Percentiles rank a stretch among this genome's conserved stretches.
phyloP scores from a whole-genome alignment of 92 coral and sea anemone genomes.

The Epizoanthus illoricatus region DNA sequence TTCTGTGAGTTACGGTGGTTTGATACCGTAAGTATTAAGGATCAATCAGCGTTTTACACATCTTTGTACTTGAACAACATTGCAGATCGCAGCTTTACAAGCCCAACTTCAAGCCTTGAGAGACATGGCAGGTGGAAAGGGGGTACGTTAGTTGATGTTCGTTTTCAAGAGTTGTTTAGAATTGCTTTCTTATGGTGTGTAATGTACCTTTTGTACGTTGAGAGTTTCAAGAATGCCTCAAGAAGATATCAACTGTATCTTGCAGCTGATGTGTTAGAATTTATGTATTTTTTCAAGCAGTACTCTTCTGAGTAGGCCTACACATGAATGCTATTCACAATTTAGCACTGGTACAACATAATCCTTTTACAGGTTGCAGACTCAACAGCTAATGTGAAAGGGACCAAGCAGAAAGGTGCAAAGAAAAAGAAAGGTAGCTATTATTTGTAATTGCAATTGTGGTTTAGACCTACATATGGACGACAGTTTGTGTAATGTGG shows the following conservation, averaged over 20 bases:
- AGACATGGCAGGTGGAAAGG: constrained; percentile 81
- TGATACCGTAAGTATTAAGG: neutral
- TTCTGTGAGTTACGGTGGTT: neutral
- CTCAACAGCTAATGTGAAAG: constrained; percentile 10
- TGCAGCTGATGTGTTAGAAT: too few species aligned
- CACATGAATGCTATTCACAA: constrained; percentile 10
- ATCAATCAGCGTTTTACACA: too few species aligned
- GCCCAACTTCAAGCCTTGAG: constrained; percentile 96
- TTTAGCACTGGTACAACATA: neutral
- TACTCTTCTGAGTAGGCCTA: too few species aligned
- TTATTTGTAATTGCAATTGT: neutral
- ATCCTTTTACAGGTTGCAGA: constrained; percentile 20
- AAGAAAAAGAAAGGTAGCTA: constrained; percentile 29
- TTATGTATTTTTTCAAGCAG: too few species aligned
- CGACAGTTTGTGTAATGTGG: too few species aligned
- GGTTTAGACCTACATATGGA: too few species aligned
- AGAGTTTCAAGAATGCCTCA: too few species aligned
- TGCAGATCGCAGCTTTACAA: constrained; percentile 90
- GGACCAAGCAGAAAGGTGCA: constrained; percentile 20
- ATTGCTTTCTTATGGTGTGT: too few species aligned
- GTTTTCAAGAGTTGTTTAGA: too few species aligned
- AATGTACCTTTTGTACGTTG: too few species aligned
- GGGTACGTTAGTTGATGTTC: neutral
- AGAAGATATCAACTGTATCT: too few species aligned
- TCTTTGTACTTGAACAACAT: neutral